A percentile compares a stretch with the other conserved stretches of the same genome.
Conservation (phyloP, 1,140 invertebrate genomes). For the Drosophila ficusphila region DNA sequence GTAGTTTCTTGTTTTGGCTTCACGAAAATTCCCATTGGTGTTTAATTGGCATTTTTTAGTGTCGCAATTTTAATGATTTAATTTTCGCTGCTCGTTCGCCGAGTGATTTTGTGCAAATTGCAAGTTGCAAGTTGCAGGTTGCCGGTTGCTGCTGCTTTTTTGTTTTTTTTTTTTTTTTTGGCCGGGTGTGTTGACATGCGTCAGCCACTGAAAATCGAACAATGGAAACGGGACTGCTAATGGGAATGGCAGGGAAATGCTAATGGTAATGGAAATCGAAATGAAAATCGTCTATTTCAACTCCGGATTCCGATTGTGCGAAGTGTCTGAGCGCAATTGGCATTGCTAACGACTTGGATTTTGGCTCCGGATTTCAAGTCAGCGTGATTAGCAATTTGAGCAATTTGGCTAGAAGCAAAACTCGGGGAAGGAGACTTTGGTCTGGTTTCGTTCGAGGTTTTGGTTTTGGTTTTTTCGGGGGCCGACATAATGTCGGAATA, state of each 20-base stretch:
- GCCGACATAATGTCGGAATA: constrained; percentile 7
- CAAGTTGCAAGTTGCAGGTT: constrained; percentile 21
- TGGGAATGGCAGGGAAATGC: constrained; percentile 27
- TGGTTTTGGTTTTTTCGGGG: background rate
- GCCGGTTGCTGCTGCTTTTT: constrained; percentile 5
- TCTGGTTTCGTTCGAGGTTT: constrained; percentile 4
- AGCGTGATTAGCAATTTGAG: constrained; percentile 50
- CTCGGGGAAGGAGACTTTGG: background rate
- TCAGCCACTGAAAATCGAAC: constrained; percentile 53
- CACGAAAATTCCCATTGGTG: constrained; percentile 54
- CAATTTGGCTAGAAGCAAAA: constrained; percentile 29
- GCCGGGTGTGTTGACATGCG: constrained; percentile 52
- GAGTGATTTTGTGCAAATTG: constrained; percentile 47
- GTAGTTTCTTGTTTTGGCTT: constrained; percentile 40
- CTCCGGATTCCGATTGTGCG: constrained; percentile 15
- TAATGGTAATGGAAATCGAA: constrained; percentile 36
- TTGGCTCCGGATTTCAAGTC: constrained; percentile 7
- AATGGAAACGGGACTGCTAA: constrained; percentile 22
- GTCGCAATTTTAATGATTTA: constrained; percentile 66
- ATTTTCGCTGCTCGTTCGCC: constrained; percentile 23
- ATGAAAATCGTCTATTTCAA: constrained; percentile 21
- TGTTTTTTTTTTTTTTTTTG: constrained; percentile 11
- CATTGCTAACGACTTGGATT: constrained; percentile 44
- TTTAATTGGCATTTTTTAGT: constrained; percentile 71
- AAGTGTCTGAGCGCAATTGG: constrained; percentile 41